Evolutionary conservation across 2,888 invertebrate genomes (phyloP).

Genomic region (Mesorhabditis belari): DNA sequence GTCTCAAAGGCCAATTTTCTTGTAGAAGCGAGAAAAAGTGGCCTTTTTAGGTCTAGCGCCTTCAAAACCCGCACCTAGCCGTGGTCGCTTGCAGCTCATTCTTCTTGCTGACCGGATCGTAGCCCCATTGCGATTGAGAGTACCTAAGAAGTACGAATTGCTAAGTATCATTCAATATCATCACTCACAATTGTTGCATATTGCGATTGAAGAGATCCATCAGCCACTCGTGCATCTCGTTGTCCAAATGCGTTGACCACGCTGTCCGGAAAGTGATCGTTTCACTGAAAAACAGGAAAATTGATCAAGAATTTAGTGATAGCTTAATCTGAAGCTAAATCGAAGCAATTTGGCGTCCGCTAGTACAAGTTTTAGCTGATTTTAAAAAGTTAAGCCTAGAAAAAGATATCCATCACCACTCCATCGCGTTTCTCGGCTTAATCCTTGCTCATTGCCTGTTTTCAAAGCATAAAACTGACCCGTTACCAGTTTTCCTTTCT

Average conservation of each 20-base stretch:
- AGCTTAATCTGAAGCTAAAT: too few species aligned
- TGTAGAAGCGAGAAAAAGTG: background rate
- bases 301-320: background rate
- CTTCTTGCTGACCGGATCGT: conserved; percentile 56
- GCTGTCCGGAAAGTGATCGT: conserved; percentile 20
- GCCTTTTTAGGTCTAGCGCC: background rate
- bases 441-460: too few species aligned
- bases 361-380: too few species aligned
- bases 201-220: conserved; percentile 41
- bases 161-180: background rate
- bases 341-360: too few species aligned
- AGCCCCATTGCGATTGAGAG: conserved; percentile 66
- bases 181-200: conserved; percentile 41
- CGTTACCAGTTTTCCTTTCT: conserved; percentile 18
- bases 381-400: too few species aligned
- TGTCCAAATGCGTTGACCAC: conserved; percentile 44
- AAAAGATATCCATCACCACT: too few species aligned
- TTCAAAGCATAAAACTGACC: conserved; percentile 21
- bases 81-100: conserved; percentile 56
- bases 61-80: conserved; percentile 49
- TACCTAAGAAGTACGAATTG: conserved; percentile 51
- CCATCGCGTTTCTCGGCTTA: too few species aligned
- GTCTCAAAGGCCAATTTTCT: background rate
- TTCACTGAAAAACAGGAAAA: conserved; percentile 27
- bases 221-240: conserved; percentile 33